Base-by-base conservation (phyloP, 2,797 vertebrate genomes). In the Sorex maritimensis region DNA sequence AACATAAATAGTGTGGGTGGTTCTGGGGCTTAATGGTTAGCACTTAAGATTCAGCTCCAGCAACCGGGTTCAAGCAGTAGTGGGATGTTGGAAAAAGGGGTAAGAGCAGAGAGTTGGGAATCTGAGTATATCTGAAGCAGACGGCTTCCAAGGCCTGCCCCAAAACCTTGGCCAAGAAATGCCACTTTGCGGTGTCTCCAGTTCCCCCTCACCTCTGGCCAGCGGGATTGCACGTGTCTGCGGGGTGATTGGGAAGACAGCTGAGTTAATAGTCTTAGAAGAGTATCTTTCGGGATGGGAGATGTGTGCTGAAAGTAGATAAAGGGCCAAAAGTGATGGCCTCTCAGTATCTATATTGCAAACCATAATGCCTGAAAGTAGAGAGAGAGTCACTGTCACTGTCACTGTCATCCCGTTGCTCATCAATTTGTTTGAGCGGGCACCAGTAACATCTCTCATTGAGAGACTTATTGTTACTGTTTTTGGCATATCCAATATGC, bases 31-130 rank as follows among this genome's bases (percentile, higher is more conserved):
- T 44, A 38, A 83, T n/a, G 10, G 72, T 55, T 82, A 65, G 73
- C n/a, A n/a, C 72, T 55, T 80, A 38, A 55, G 88, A 67, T 72
- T 44, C 28, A 78, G 69, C 28, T 92, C 75, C 67, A 81, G 88
- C n/a, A 69, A 71, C 28, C 55, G 82, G 74, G 69, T 92, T 91
- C 68, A 78, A 52, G 55, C 44, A 61, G 34, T 34, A 88, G n/a
- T 0, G 15, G 49, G 41, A 55, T 24, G 19, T 77, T 88, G 83
- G 72, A 23, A 79, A 79, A 82, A 15, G 38, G 81, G 14, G 38
- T 88, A 9, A 86, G 85, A 30, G 21, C 12, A 10, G 17, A 46
- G 1, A 9, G 2, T 9, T 26, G 23, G 24, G 34, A 30, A 23
- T 30, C 67, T 11, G 44, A 34, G 1, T 34, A 71, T 63, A 71